A percentile compares a stretch with the other conserved stretches of the same genome.
These are phyloP conservation scores for Pangasius mekongensis DNA, from an alignment of 2,797 vertebrate genomes.

Conservation along the genomic window DNA sequence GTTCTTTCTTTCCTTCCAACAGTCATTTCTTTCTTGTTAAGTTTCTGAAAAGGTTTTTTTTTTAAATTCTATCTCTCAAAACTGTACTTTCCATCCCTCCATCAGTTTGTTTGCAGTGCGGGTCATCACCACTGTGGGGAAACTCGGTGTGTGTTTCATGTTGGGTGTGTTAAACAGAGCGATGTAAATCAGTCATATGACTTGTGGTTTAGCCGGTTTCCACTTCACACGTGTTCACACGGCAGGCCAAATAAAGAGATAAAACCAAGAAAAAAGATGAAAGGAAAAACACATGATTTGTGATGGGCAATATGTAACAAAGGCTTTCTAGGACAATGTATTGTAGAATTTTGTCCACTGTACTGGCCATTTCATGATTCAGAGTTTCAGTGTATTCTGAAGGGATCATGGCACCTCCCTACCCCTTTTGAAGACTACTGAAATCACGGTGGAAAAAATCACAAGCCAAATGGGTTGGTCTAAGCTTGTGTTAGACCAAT, in stretches of 20 bases:
- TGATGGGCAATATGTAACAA: neutral
- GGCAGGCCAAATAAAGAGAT: constrained; percentile 3
- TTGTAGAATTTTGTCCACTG: neutral
- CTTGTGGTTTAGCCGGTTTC: neutral
- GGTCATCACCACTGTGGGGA: neutral
- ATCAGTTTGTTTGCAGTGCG: neutral
- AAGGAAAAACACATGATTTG: neutral
- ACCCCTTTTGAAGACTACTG: neutral
- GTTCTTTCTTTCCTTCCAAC: neutral
- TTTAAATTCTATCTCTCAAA: neutral
- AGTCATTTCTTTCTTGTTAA: neutral
- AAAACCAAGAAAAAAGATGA: neutral
- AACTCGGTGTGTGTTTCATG: neutral
- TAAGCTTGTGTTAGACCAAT: neutral
- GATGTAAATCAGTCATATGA: constrained; percentile 9
- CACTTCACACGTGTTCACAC: neutral
- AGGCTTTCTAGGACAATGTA: neutral
- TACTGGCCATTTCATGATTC: neutral
- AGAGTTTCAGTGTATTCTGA: neutral
- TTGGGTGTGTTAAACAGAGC: neutral
- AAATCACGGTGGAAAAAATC: neutral
- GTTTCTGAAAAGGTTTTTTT: neutral
- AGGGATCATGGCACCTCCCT: neutral
- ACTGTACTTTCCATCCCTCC: neutral
- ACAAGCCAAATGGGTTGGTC: neutral